Conservation (phyloP, 2,797 vertebrate species). For the Rhabdophis nuchalis region DNA sequence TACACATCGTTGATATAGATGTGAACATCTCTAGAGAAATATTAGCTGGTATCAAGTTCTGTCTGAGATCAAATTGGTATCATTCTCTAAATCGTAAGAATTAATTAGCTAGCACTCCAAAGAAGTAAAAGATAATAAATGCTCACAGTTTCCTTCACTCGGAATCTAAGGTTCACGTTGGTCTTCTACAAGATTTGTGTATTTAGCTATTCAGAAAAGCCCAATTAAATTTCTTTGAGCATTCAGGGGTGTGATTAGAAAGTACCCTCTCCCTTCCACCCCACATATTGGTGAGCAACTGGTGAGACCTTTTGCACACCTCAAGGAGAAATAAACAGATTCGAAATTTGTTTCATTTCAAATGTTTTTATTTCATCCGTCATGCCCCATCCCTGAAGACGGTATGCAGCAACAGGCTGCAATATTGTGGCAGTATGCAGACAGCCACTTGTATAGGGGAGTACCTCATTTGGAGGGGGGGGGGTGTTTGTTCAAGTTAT, state of each 20-base stretch:
- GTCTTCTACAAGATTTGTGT: not conserved
- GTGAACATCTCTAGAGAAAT: not conserved
- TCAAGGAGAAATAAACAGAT: not conserved
- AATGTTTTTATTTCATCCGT: not conserved
- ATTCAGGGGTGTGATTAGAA: not conserved
- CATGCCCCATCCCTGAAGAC: not conserved
- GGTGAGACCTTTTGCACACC: not conserved
- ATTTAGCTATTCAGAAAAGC: not conserved
- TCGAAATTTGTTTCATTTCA: not conserved
- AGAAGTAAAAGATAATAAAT: not conserved
- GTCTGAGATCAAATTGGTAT: not conserved
- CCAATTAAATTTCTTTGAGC: not conserved
- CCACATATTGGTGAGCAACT: not conserved
- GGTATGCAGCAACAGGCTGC: not conserved
- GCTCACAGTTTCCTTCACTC: not conserved
- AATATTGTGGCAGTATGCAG: not conserved
- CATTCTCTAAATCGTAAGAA: not conserved
- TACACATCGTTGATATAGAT: not conserved
- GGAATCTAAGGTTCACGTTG: not conserved
- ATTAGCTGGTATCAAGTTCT: not conserved
- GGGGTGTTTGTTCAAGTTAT: not conserved
- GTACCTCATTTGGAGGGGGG: not conserved
- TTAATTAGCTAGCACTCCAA: not conserved
- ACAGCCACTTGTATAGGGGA: not conserved
- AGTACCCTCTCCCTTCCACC: not conserved